Percentiles rank a stretch among this genome's conserved stretches.
Evolutionary conservation across 2,113 vertebrate genomes (phyloP).

Genomic region (Mesitornis unicolor): DNA sequence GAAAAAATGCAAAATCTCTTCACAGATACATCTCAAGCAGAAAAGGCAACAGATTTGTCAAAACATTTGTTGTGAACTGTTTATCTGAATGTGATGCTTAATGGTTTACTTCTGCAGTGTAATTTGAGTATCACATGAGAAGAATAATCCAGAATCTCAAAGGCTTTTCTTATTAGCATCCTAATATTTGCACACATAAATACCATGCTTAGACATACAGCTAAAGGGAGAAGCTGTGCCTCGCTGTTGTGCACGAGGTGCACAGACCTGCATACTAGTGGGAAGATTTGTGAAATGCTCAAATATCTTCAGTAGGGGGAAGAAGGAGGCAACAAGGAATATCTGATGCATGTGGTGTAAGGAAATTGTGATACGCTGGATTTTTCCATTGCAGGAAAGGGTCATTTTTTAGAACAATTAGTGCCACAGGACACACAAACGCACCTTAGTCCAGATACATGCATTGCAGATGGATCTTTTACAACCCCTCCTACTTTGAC

Average conservation of each 20-base stretch:
- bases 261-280: background rate
- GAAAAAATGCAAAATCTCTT: background rate
- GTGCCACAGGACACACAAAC: background rate
- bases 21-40: background rate
- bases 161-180: background rate
- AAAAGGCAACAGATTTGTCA: background rate
- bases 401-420: background rate
- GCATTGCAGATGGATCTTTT: background rate
- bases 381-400: background rate
- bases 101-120: background rate
- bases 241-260: background rate
- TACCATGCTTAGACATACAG: background rate
- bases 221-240: background rate
- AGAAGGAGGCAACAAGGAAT: accelerated
- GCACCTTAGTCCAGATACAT: background rate
- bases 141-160: background rate
- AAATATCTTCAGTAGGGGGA: background rate
- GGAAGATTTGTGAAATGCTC: background rate
- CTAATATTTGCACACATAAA: background rate
- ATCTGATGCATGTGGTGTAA: background rate
- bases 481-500: background rate
- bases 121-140: background rate
- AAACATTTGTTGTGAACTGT: background rate
- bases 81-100: background rate
- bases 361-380: background rate